Base-by-base conservation (phyloP, 2,113 vertebrate species). In the Trochalopteron elliotii region DNA sequence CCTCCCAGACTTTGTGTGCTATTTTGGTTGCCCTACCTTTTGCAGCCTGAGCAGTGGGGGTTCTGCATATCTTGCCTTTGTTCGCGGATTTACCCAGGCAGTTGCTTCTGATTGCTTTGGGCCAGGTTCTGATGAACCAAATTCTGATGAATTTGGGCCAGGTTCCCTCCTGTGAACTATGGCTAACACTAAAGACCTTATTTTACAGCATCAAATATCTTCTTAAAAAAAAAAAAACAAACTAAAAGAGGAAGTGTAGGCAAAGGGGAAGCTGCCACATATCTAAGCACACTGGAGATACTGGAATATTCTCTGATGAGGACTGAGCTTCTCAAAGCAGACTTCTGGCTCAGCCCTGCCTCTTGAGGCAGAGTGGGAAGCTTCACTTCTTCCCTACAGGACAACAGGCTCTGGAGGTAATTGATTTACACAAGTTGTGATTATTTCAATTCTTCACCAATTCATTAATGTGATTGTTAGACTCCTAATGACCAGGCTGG, bases 361-460 rank as follows among this genome's bases (percentile, higher is more conserved):
- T 72, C 45, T 71, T 69, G 12, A 87, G 19, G 22, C 50, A 61
- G 21, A 81, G 8, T 11, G 10, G 1, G 2, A 84, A 81, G n/a
- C 16, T 81, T 84, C 44, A n/a, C 11, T 53, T 87, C 28, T 14
- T 61, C 40, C 12, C 50, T 52, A 13, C 0, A 1, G 49, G 21
- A 60, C 33, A 75, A 68, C 0, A 2, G 22, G 24, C 25, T 70
- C 24, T 61, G 45, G 56, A 55, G 64, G 71, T 11, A 71, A 90
- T 24, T 70, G 20, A 72, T 42, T 72, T 71, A 57, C 47, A 45
- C 7, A 72, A 57, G 9, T 35, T 67, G 57, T 64, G 27, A 50
- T 77, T 83, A 81, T 86, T 92, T 86, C 15, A 57, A 6, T 53
- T 93, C 71, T 77, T 88, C 61, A 65, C 35, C 45, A 47, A 70